Evolutionary conservation across 2,888 invertebrate genomes (phyloP), one percentile per base, ranked within the genome.

Genomic region (Horisme vitalbata): DNA sequence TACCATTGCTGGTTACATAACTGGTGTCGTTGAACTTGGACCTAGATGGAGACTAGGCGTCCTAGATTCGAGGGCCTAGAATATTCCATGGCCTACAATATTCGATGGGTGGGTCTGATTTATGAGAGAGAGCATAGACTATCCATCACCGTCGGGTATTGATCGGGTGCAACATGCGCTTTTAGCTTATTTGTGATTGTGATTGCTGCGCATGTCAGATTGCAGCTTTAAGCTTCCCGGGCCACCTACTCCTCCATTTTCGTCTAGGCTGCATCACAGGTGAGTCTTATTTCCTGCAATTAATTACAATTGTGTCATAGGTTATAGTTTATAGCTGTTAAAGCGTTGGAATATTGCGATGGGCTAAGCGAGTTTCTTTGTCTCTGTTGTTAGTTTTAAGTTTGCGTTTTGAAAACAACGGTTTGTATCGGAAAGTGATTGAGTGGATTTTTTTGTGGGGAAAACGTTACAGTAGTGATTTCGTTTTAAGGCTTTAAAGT

Each of bases 151-250:
- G 20, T 8, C n/a, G 0, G 1, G 8, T 51, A 52, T 52, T 28
- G 51, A 52, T 47, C 39, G 4, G 30, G 4, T 47, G 51, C 46
- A 41, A 24, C 38, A 48, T 57, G 56, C 56, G 41, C 38, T 56
- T 49, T 52, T 53, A 48, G 41, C 27, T 43, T 48, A 48, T 50
- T 39, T 52, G 36, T 44, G 8, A 23, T 30, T 24, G 32, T 9
- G 27, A 32, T 35, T 12, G 14, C 41, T 8, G 56, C 56, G 53
- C 56, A 56, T 56, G 56, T 39, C 56, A 26, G 44, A 23, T 39
- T 49, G 56, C 51, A 53, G 9, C 41, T 33, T 45, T 43, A 38
- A 24, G 14, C 30, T 26, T 26, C 34, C 33, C 35, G 35, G 41
- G 27, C 15, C 12, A 45, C 41, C 50, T 36, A 41, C 8, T 44